A percentile compares a stretch with the other conserved stretches of the same genome.
Conservation (phyloP, 2,797 vertebrate species). For the Distichodus sexfasciatus region DNA sequence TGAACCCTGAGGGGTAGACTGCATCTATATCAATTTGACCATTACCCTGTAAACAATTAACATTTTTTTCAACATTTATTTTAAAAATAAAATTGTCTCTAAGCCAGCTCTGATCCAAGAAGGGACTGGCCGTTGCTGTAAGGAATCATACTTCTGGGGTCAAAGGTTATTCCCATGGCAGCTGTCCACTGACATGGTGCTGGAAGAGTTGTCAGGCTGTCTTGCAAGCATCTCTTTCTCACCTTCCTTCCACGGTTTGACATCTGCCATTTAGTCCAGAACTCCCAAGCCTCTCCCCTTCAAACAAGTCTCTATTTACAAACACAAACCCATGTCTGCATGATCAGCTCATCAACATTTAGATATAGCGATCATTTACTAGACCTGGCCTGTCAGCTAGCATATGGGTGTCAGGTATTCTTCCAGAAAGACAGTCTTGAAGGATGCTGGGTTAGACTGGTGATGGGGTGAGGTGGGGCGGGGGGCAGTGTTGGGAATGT, state of each 20-base stretch:
- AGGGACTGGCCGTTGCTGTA: constrained; percentile 60
- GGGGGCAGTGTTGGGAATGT: background rate
- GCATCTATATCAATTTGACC: constrained; percentile 43
- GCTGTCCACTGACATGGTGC: constrained; percentile 60
- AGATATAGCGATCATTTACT: constrained; percentile 97
- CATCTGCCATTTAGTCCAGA: constrained; percentile 70
- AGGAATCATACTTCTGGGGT: constrained; percentile 73
- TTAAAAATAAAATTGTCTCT: constrained; percentile 17
- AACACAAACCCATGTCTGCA: constrained; percentile 76
- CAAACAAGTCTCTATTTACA: constrained; percentile 64
- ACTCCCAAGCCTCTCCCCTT: constrained; percentile 66
- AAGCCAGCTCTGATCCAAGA: constrained; percentile 40
- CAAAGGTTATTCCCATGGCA: constrained; percentile 39
- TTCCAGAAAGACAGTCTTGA: constrained; percentile 45
- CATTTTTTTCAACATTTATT: constrained; percentile 41
- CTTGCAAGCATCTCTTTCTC: constrained; percentile 52
- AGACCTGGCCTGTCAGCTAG: constrained; percentile 84
- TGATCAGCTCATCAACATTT: constrained; percentile 96
- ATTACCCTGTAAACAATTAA: constrained; percentile 41
- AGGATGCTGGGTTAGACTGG: constrained; percentile 64
- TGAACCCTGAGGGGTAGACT: constrained; percentile 59
- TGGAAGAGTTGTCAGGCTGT: constrained; percentile 73
- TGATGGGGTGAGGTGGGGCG: constrained; percentile 57
- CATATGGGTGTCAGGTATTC: constrained; percentile 75
- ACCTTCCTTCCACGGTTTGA: constrained; percentile 66